Evolutionary conservation across 1,140 invertebrate species (phyloP).

Genomic region (Pygmarrhopalites habei): DNA sequence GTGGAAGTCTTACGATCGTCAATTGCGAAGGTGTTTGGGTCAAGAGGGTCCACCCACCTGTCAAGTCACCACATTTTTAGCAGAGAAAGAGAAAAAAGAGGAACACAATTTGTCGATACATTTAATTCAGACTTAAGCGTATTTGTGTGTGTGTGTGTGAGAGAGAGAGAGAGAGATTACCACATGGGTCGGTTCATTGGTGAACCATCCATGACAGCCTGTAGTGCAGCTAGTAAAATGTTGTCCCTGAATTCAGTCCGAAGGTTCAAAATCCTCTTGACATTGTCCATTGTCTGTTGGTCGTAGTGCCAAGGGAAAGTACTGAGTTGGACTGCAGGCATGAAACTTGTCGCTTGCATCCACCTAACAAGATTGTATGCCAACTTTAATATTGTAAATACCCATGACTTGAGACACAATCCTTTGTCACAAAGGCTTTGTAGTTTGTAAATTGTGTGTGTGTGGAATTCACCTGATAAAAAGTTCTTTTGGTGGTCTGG

Average conservation of each 20-base stretch:
- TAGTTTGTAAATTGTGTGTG: too few relatives aligned
- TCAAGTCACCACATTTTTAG: too few relatives aligned
- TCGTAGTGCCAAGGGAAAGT: constrained; percentile 80
- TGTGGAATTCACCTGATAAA: too few relatives aligned
- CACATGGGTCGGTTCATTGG: constrained; percentile 83
- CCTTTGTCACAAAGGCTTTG: too few relatives aligned
- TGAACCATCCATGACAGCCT: constrained; percentile 54
- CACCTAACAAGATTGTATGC: too few relatives aligned
- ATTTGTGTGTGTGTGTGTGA: too few relatives aligned
- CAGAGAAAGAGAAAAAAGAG: too few relatives aligned
- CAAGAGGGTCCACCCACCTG: constrained; percentile 46
- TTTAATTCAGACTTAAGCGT: too few relatives aligned
- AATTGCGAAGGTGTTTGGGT: constrained; percentile 44
- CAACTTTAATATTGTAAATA: too few relatives aligned
- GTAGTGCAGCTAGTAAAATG: constrained; percentile 55
- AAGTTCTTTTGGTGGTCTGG: constrained; percentile 59
- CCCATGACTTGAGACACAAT: too few relatives aligned
- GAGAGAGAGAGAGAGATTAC: too few relatives aligned
- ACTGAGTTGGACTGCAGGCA: constrained; percentile 82
- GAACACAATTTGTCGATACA: too few relatives aligned
- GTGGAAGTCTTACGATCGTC: constrained; percentile 42
- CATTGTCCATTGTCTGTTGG: constrained; percentile 40
- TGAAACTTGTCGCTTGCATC: constrained; percentile 59
- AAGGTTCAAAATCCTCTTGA: constrained; percentile 56
- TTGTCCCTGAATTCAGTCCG: constrained; percentile 58